phyloP scores from a whole-genome alignment of 2,888 invertebrate genomes.

The Pinctada fucata region DNA sequence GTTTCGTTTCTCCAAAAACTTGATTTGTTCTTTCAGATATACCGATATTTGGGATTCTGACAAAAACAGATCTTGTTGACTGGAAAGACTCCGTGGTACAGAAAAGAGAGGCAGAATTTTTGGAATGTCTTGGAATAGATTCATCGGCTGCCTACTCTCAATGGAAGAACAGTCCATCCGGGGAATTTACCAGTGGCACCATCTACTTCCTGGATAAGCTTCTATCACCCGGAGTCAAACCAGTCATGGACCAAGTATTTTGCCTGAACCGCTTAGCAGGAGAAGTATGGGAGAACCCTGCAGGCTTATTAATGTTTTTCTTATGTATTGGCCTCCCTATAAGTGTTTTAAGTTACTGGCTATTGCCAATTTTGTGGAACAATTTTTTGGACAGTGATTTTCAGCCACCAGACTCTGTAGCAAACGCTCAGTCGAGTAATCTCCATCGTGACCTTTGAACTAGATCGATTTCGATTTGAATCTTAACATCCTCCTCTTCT shows the following conservation, averaged over 20 bases:
- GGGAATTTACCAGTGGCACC: slow-evolving; percentile 29
- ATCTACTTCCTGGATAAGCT: slow-evolving; percentile 37
- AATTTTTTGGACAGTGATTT: no score
- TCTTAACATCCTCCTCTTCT: no score
- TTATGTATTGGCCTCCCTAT: no score
- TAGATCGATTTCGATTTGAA: no score
- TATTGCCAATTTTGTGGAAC: no score
- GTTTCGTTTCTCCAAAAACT: no score
- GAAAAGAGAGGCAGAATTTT: slow-evolving; percentile 35
- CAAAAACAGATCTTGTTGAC: slow-evolving; percentile 34
- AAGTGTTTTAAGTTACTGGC: no score
- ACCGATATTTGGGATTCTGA: slow-evolving; percentile 36
- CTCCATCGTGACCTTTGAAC: no score
- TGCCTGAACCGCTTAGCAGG: slow-evolving; percentile 7
- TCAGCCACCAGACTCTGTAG: no score
- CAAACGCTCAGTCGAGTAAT: no score
- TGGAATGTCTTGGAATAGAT: slow-evolving; percentile 37
- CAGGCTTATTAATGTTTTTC: no score
- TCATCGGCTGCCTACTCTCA: slow-evolving; percentile 27
- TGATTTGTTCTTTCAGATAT: slow-evolving; percentile 21
- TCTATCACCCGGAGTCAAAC: slow-evolving; percentile 29
- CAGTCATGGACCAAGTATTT: slow-evolving; percentile 29
- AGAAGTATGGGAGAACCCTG: slow-evolving; percentile 20
- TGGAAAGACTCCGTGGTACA: slow-evolving; percentile 27
- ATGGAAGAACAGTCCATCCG: slow-evolving; percentile 33